phyloP scores from a whole-genome alignment of 2,113 vertebrate genomes.

The Calidris pugnax region DNA sequence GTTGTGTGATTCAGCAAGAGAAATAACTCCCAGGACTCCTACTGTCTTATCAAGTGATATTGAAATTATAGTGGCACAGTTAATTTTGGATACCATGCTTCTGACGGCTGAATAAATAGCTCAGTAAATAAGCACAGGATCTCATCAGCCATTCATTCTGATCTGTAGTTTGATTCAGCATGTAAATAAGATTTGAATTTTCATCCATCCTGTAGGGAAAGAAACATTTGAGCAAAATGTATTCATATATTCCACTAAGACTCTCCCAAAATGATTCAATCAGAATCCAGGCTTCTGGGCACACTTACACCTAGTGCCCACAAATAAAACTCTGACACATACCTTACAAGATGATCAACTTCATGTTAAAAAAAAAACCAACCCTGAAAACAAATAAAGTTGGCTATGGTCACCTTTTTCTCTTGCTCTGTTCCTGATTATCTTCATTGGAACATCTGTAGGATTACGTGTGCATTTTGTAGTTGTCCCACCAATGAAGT shows the following conservation, averaged over 20 bases:
- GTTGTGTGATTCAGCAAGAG: background rate
- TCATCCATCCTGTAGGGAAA: background rate
- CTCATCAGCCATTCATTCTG: constrained; percentile 22
- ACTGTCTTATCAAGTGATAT: background rate
- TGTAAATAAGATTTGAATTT: background rate
- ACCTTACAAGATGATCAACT: background rate
- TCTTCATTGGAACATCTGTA: background rate
- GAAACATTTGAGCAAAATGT: background rate
- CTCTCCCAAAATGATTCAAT: background rate
- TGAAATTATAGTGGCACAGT: background rate
- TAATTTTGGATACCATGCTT: constrained; percentile 7
- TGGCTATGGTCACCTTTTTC: background rate
- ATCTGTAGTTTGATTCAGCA: background rate
- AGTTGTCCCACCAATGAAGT: background rate
- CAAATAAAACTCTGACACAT: background rate
- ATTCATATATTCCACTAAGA: background rate
- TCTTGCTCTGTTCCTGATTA: background rate
- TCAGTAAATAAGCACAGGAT: constrained; percentile 7
- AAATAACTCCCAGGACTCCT: background rate
- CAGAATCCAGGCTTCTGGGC: background rate
- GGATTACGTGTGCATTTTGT: background rate
- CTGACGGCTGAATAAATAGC: constrained; percentile 10
- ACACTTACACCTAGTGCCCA: background rate
- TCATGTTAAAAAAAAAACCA: background rate
- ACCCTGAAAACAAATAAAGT: background rate